Evolutionary conservation across 37 sponge, comb jelly and placozoan genomes (phyloP).

Genomic region (Amphimedon queenslandica): DNA sequence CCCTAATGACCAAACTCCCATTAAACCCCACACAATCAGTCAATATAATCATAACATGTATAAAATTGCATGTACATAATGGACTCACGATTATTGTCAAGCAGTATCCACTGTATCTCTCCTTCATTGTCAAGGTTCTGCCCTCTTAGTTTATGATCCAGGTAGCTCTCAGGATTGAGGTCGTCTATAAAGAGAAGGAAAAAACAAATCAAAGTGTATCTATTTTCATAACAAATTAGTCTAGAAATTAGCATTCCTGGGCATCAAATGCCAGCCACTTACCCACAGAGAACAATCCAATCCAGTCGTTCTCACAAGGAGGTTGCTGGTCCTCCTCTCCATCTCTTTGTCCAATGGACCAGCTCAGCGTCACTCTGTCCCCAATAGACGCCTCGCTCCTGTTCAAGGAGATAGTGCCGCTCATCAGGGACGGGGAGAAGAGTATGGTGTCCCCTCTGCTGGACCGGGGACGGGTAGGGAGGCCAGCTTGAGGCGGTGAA

Average conservation of each 20-base stretch:
- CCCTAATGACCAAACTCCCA: too few relatives aligned
- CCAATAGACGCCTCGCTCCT: neutral
- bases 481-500: neutral
- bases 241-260: too few relatives aligned
- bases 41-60: neutral
- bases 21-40: neutral
- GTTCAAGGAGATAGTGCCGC: conserved; percentile 1
- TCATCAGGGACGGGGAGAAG: neutral
- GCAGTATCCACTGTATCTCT: conserved; percentile 11
- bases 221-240: too few relatives aligned
- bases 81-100: neutral
- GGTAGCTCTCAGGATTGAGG: conserved; percentile 1
- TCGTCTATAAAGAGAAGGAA: neutral
- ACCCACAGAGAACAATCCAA: conserved; percentile 29
- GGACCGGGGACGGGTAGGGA: conserved; percentile 1
- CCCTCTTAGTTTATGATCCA: conserved; percentile 19
- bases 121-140: conserved; percentile 9
- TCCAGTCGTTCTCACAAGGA: conserved; percentile 33
- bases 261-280: neutral
- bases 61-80: neutral
- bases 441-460: conserved; percentile 8
- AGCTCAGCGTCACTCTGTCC: conserved; percentile 11
- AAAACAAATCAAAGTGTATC: neutral
- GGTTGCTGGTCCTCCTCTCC: neutral
- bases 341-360: conserved; percentile 5